phyloP scores from a whole-genome alignment of 1,140 invertebrate genomes.

The Batillaria attramentaria region DNA sequence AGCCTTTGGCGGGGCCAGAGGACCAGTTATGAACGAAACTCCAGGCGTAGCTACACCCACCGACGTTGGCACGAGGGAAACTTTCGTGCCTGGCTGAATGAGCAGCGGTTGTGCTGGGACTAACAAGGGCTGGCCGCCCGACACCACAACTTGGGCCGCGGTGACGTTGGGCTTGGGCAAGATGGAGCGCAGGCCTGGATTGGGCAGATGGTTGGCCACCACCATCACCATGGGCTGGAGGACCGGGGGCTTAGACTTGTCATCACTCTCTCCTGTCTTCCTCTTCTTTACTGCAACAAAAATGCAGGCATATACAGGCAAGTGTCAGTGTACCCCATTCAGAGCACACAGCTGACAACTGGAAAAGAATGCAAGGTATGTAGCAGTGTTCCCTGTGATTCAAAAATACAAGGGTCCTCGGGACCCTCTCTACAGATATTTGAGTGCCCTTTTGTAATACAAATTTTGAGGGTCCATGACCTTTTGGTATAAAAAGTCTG shows the following conservation, averaged over 20 bases:
- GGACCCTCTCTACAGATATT: too few relatives aligned
- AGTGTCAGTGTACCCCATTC: not conserved
- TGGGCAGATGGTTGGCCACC: conserved; percentile 34
- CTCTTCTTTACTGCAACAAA: not conserved
- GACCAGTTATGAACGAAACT: not conserved
- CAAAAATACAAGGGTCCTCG: too few relatives aligned
- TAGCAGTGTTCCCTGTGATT: too few relatives aligned
- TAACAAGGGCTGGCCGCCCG: conserved; percentile 14
- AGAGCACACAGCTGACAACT: not conserved
- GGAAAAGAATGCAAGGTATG: too few relatives aligned
- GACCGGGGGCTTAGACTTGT: conserved; percentile 4
- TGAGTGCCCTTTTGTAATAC: not conserved
- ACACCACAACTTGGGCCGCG: not conserved
- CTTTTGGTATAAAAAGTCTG: too few relatives aligned
- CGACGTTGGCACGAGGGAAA: conserved; percentile 10
- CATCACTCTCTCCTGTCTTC: not conserved
- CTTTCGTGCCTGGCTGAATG: conserved; percentile 27
- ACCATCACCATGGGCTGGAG: conserved; percentile 39
- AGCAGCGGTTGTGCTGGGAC: conserved; percentile 30
- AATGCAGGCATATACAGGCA: not conserved
- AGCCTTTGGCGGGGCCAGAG: not conserved
- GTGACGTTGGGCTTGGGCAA: conserved; percentile 26
- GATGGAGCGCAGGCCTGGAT: conserved; percentile 38
- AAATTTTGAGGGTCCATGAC: too few relatives aligned
- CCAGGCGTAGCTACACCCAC: not conserved